phyloP scores from a whole-genome alignment of 2,113 vertebrate species.

The Talpa occidentalis region DNA sequence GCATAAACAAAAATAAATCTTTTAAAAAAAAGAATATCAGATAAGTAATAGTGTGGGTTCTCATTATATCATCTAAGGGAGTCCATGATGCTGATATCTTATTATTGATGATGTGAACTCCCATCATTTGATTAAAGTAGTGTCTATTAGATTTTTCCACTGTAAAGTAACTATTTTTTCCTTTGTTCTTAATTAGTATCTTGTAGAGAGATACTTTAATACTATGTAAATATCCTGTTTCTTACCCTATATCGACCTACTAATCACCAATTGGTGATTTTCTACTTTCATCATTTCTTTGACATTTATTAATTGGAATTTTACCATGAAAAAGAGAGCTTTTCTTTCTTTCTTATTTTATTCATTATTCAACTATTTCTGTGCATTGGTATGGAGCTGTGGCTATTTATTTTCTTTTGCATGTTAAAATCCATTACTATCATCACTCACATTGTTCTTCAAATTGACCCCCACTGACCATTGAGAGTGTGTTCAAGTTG shows the following conservation, averaged over 20 bases:
- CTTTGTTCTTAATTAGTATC: not conserved
- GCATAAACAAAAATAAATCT: too few species aligned
- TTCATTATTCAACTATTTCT: not conserved
- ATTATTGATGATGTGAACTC: not conserved
- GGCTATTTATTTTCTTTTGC: not conserved
- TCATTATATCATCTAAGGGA: not conserved
- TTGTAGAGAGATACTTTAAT: not conserved
- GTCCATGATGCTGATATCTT: not conserved
- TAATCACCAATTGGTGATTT: not conserved
- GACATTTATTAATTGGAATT: slow-evolving; percentile 19
- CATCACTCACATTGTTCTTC: not conserved
- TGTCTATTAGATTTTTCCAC: not conserved
- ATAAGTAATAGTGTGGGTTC: not conserved
- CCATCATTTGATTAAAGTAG: not conserved
- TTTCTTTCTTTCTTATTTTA: not conserved
- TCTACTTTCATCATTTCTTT: not conserved
- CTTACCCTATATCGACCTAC: not conserved
- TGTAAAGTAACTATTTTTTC: not conserved
- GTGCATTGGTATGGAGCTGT: not conserved
- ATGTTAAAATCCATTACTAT: not conserved
- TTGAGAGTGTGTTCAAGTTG: not conserved
- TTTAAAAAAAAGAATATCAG: not conserved
- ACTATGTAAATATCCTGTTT: not conserved
- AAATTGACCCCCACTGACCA: not conserved
- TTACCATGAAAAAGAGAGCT: not conserved